Evolutionary conservation across 2,113 vertebrate species (phyloP), one percentile per base, ranked within the genome.

Genomic region (Columba livia): DNA sequence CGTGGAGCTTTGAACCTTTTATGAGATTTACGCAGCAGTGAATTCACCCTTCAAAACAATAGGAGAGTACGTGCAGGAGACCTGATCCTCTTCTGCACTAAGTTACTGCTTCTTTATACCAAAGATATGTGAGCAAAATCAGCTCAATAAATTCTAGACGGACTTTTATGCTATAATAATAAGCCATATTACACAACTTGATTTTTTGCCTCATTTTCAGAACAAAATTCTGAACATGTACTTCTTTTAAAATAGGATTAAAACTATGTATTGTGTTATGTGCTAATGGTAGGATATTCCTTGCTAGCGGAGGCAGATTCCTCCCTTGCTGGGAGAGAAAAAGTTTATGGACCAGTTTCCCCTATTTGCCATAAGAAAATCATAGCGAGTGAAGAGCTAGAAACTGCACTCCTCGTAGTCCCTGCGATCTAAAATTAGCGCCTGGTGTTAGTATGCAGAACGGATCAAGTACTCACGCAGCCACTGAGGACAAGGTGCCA

Each of bases 361-460:
- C 36, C 56, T 56, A 14, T 71, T 48, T 79, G 53, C 79, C 9
- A 0, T 50, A 64, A 79, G 75, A 50, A 87, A 86, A 86, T 75
- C 21, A 78, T 3, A 94, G 77, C 44, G 69, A 92, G 69, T 56
- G 40, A 81, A 57, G 77, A 79, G 57, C 57, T 89, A 69, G 69
- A 64, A 96, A 86, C 38, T 61, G 72, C 20, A 74, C 50, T 91
- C 80, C 36, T 90, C 28, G 0, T 21, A 87, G 80, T 62, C 31
- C 51, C 56, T 23, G 32, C 58, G 78, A 81, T 89, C 92, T 96
- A 96, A 97, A 96, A 95, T 96, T 95, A 96, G 91, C 90, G 79
- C 44, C 83, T 93, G 65, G 72, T 89, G 90, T 82, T 81, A 91
- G 95, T n/a, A 82, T 82, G 83, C 73, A 83, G 82, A 85, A 89